phyloP scores from a whole-genome alignment of 2,113 vertebrate genomes.

The Micronisus gabar region DNA sequence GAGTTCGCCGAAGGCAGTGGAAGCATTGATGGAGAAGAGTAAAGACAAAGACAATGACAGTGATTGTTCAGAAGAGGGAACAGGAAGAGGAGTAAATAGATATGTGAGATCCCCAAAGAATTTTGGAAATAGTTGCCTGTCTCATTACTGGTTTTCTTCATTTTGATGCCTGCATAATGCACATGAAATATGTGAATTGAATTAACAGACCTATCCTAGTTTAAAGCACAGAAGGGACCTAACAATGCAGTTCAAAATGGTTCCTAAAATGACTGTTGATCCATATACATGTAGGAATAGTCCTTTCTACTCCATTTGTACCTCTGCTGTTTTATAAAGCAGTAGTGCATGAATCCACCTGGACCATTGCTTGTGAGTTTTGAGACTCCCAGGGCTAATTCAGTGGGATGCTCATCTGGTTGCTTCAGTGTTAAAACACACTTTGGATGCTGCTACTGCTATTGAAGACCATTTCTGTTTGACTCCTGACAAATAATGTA shows the following conservation, averaged over 20 bases:
- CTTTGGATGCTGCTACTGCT: neutral
- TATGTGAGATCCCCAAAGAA: neutral
- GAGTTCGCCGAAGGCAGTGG: neutral
- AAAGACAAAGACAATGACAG: neutral
- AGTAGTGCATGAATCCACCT: neutral
- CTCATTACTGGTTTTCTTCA: neutral
- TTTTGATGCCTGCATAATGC: neutral
- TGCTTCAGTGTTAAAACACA: neutral
- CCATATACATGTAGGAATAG: neutral
- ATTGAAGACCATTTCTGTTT: neutral
- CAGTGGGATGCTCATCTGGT: neutral
- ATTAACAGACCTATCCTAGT: neutral
- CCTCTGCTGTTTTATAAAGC: neutral
- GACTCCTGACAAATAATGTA: neutral
- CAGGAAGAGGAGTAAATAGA: neutral
- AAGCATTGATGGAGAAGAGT: neutral
- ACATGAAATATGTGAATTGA: neutral
- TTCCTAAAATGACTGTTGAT: constrained; percentile 2
- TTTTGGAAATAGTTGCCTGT: neutral
- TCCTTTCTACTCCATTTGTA: neutral
- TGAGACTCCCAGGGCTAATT: neutral
- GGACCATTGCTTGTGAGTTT: neutral
- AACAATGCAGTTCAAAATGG: neutral
- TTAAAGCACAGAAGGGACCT: neutral
- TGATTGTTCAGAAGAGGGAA: neutral